These are phyloP conservation scores for Polyodon spathula DNA, from an alignment of 2,113 vertebrate species.

Conservation along the genomic window DNA sequence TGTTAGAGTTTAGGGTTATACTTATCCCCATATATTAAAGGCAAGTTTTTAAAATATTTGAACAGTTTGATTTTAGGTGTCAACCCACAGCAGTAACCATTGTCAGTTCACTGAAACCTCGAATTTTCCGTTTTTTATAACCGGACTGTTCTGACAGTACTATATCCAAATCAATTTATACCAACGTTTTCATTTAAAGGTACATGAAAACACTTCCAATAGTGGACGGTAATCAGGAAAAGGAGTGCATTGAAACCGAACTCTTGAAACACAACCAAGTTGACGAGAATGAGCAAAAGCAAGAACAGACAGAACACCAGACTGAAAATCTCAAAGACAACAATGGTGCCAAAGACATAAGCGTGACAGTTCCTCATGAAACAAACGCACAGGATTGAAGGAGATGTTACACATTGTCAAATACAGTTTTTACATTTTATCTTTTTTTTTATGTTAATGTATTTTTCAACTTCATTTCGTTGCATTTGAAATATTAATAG, in stretches of 20 bases:
- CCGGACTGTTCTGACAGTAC: not conserved
- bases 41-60: too few species aligned
- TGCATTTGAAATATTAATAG: too few species aligned
- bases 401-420: not conserved
- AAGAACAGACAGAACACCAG: conserved; percentile 18
- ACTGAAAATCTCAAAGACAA: conserved; percentile 14
- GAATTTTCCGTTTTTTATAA: too few species aligned
- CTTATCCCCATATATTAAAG: too few species aligned
- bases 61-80: too few species aligned
- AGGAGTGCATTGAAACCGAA: conserved; percentile 61
- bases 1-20: too few species aligned
- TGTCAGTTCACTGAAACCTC: too few species aligned
- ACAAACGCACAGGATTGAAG: not conserved
- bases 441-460: not conserved
- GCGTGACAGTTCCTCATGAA: not conserved
- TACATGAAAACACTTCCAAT: conserved; percentile 51
- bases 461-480: not conserved
- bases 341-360: conserved; percentile 5
- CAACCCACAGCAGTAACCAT: too few species aligned
- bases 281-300: conserved; percentile 1
- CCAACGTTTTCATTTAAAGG: conserved; percentile 40
- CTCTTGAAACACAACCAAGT: conserved; percentile 38
- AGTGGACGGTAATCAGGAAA: conserved; percentile 48
- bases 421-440: not conserved
- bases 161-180: not conserved